Base-by-base conservation (phyloP, 2,888 invertebrate species). In the Melieria omissa region DNA sequence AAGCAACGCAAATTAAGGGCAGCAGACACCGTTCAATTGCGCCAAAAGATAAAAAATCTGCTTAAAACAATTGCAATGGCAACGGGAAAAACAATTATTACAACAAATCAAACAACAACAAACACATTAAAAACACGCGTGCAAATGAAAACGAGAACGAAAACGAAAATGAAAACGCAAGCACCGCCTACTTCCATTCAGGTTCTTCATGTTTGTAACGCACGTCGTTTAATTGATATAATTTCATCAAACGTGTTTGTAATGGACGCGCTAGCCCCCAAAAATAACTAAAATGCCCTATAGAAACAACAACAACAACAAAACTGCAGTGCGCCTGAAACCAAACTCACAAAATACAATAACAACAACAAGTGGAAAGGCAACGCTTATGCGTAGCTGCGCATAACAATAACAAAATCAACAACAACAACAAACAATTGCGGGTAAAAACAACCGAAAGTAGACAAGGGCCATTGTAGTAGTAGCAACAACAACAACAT, bases 391-490 rank as follows among this genome's bases (percentile, higher is more conserved):
- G 44, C 12, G 49, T 52, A 49, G 44, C 14, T 54, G 44, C 29
- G 42, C 49, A 47, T 46, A 6, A 63, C 54, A 52, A 49, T 42
- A 57, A n/a, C 49, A 45, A 64, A 52, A 49, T 54, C 58, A 68
- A 61, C 52, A 73, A 58, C 57, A 72, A 46, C 55, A 71, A 58
- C 73, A 66, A 55, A n/a, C 44, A 5, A 42, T 42, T 12, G 12
- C 29, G 42, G 12, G 9, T 57, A 7, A 6, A 8, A 57, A 8
- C 57, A 58, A 29, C 12, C 9, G 58, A 9, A 58, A 41, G 10
- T 29, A 29, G 58, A 58, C 29, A 58, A 58, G 41, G 7, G 57
- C 57, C 16, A 57, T 9, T 57, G 7, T 16, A 41, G 7, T 57
- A 54, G 42, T 42, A 57, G 10, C 54, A 44, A 64, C 49, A 67